Evolutionary conservation across 1,140 invertebrate species (phyloP), one percentile per base, ranked within the genome.

Genomic region (Rhyacophila brunnea): DNA sequence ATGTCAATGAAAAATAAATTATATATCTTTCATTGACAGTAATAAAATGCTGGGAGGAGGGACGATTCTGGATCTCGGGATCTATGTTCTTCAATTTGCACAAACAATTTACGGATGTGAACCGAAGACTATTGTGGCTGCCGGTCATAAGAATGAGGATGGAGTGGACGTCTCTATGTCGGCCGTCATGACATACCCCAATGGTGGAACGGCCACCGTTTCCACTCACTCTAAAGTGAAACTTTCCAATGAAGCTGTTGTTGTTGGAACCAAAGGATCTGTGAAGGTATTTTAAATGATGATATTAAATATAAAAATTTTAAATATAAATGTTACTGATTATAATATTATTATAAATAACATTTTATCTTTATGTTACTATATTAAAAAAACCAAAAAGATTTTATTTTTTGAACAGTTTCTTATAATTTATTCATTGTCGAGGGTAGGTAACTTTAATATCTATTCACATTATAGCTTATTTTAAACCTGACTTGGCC

Each of bases 41-140:
- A 79, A 74, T 68, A 75, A 89, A 74, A 68, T 80, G 68, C 61
- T 91, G 1, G 92, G 92, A 1, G 93, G 93, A 10, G 90, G 93
- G 3, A 85, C 87, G 0, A 73, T 92, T 18, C 73, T 95, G 14
- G 92, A 95, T 71, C 74, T 96, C 38, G 94, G 93, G 0, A 79
- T 95, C 17, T 97, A 97, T 69, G 71, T 79, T 4, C 71, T 95
- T 11, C 92, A 96, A 68, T 84, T 90, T 14, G 83, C 85, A 0
- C 83, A 83, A 60, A 83, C 85, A 60, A 78, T 90, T n/a, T 93
- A 87, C 67, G 77, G 83, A 58, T 82, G 85, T 10, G 79, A 82
- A 55, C 87, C 88, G 5, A 76, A 82, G 20, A 78, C 72, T 17
- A 77, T 89, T 34, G 82, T 78, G 58, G 81, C 86, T 1, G 70